These are phyloP conservation scores for Cyclargus thomasi DNA, from an alignment of 1,140 invertebrate species.

Conservation along the genomic window DNA sequence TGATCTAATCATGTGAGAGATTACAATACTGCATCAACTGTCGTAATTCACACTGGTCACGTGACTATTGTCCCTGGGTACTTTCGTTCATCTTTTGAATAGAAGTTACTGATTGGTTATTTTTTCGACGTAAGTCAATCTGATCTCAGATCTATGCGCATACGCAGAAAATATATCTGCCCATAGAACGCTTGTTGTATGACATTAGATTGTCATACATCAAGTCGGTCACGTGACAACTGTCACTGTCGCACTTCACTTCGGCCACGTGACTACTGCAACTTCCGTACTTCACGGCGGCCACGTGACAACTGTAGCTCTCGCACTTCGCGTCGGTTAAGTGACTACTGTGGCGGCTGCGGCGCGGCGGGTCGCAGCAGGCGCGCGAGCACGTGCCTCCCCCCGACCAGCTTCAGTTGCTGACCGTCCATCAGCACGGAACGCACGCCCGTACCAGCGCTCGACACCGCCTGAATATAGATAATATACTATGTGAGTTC, in stretches of 20 bases:
- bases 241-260: background rate
- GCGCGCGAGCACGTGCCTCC: conserved; percentile 54
- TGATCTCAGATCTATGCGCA: too few relatives aligned
- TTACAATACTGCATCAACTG: too few relatives aligned
- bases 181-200: too few relatives aligned
- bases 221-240: background rate
- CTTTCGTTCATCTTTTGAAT: too few relatives aligned
- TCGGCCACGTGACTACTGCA: background rate
- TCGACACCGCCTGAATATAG: conserved; percentile 36
- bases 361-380: conserved; percentile 44
- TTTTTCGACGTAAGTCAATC: too few relatives aligned
- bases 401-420: conserved; percentile 59
- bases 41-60: too few relatives aligned
- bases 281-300: background rate
- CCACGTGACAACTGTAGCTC: background rate
- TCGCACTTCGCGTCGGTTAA: background rate
- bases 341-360: conserved; percentile 27
- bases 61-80: too few relatives aligned
- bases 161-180: too few relatives aligned
- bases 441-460: conserved; percentile 43
- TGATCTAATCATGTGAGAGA: too few relatives aligned
- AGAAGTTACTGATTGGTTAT: too few relatives aligned
- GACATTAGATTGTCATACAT: too few relatives aligned
- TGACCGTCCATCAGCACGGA: conserved; percentile 66
- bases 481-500: too few relatives aligned